Evolutionary conservation across 1,140 invertebrate species (phyloP).

Genomic region (Pogonomyrmex barbatus): DNA sequence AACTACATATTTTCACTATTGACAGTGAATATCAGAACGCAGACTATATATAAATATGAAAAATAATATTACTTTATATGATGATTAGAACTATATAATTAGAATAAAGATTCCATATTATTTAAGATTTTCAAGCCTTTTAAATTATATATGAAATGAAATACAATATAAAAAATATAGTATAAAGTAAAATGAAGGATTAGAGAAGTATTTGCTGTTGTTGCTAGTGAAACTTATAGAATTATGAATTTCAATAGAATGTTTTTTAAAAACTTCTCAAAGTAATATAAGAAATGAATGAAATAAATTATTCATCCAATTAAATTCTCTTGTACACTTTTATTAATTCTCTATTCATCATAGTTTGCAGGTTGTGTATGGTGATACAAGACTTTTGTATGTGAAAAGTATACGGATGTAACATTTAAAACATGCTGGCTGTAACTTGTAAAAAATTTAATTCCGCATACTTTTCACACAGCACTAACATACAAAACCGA

Average conservation of each 20-base stretch:
- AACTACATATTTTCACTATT: no score
- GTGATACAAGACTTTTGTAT: constrained; percentile 49
- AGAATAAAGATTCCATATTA: neutral
- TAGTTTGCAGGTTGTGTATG: constrained; percentile 51
- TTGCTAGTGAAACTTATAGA: neutral
- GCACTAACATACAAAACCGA: constrained; percentile 54
- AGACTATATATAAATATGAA: neutral
- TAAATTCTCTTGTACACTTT: constrained; percentile 61
- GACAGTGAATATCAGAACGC: no score
- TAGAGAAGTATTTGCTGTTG: neutral
- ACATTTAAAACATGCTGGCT: constrained; percentile 62
- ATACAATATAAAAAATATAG: neutral
- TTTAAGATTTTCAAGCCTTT: neutral
- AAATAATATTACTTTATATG: constrained; percentile 1
- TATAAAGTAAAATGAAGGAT: neutral
- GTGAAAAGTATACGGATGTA: constrained; percentile 64
- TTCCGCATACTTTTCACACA: constrained; percentile 42
- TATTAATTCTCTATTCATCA: constrained; percentile 60
- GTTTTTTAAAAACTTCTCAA: neutral
- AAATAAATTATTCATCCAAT: constrained; percentile 43
- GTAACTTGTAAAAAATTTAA: constrained; percentile 66
- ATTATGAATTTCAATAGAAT: neutral
- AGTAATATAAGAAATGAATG: neutral
- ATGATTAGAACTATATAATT: neutral
- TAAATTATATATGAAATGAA: constrained; percentile 8